phyloP scores from a whole-genome alignment of 1,140 invertebrate genomes.

The Pemphigus obesinymphae region DNA sequence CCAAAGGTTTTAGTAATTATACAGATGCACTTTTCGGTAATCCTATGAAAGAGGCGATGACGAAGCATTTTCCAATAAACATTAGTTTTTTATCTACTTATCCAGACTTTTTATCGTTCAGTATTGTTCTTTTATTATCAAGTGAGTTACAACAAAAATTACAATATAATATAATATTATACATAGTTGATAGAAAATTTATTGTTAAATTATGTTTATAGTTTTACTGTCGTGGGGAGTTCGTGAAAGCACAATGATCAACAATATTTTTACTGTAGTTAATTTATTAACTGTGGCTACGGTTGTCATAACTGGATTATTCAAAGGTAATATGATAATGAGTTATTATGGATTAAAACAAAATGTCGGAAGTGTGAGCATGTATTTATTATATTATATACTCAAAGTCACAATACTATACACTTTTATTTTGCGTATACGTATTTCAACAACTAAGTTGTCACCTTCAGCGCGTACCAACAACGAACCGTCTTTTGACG shows the following conservation, averaged over 20 bases:
- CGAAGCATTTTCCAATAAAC: conserved; percentile 57
- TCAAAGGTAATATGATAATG: conserved; percentile 61
- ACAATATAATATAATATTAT: no score
- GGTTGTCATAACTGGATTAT: conserved; percentile 74
- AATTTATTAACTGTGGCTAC: conserved; percentile 80
- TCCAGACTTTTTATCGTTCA: conserved; percentile 64
- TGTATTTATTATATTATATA: no score
- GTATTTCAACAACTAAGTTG: no score
- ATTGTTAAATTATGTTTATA: conserved; percentile 48
- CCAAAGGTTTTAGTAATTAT: conserved; percentile 67
- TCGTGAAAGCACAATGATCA: conserved; percentile 81
- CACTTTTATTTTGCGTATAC: no score
- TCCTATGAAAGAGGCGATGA: conserved; percentile 59
- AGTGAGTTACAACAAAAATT: no score
- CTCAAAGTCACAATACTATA: no score
- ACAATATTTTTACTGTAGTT: conserved; percentile 83
- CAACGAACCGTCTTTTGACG: no score
- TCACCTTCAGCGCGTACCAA: no score
- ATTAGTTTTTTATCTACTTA: conserved; percentile 59
- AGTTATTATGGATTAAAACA: no score
- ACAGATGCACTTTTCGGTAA: conserved; percentile 64
- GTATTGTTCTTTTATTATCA: conserved; percentile 57
- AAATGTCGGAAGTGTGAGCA: no score
- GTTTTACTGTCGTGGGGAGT: conserved; percentile 75
- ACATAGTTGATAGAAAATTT: not conserved